Conservation (phyloP, 2,888 invertebrate genomes). For the Sicus ferrugineus region DNA sequence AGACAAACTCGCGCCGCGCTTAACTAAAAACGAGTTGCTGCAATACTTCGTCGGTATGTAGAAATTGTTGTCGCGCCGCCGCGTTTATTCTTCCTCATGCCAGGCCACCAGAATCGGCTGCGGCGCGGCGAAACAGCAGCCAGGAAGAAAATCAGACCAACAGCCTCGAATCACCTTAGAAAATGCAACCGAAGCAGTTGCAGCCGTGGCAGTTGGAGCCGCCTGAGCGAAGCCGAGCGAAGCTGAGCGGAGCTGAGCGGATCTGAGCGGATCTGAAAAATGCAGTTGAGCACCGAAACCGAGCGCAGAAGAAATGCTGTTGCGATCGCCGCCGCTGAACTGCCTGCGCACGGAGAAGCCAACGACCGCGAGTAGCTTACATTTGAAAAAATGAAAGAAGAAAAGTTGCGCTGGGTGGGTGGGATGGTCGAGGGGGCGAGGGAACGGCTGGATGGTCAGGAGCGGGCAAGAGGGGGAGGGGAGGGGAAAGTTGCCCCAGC, state of each 20-base stretch:
- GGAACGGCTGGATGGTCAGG: neutral
- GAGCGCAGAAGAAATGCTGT: conserved; percentile 13
- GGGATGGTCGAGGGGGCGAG: conserved; percentile 7
- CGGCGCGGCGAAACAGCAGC: conserved; percentile 15
- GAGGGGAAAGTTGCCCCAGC: neutral
- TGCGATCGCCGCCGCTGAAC: conserved; percentile 11
- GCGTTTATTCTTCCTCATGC: conserved; percentile 44
- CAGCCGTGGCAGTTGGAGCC: conserved; percentile 33
- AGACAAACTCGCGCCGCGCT: neutral
- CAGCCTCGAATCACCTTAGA: conserved; percentile 60
- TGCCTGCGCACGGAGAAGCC: conserved; percentile 47
- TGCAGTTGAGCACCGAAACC: conserved; percentile 24
- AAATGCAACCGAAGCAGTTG: conserved; percentile 48
- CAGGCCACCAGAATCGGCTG: conserved; percentile 32
- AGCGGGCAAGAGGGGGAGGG: conserved; percentile 32
- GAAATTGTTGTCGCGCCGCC: conserved; percentile 12
- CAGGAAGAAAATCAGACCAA: conserved; percentile 56
- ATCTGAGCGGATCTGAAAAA: conserved; percentile 3
- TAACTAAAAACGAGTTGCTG: neutral
- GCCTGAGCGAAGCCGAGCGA: conserved; percentile 22
- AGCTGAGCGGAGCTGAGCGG: conserved; percentile 25
- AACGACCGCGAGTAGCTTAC: conserved; percentile 65
- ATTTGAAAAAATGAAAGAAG: conserved; percentile 62
- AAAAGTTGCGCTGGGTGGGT: conserved; percentile 35
- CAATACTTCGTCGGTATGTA: neutral